Evolutionary conservation across 2,113 vertebrate genomes (phyloP).

Genomic region (Poicephalus gulielmi): DNA sequence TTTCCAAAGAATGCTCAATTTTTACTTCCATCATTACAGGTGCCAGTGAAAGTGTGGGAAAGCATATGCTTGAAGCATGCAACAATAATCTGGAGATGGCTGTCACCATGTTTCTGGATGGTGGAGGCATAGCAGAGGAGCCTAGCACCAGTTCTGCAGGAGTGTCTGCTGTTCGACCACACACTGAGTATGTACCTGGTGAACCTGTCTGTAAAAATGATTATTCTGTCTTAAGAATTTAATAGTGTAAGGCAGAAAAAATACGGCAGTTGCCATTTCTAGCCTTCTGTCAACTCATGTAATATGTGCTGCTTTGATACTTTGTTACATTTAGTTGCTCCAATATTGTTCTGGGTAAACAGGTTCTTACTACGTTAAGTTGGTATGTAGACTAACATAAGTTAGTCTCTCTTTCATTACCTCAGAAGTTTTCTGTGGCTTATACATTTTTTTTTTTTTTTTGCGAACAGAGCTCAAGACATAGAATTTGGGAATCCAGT

Average conservation of each 20-base stretch:
- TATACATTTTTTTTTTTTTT: accelerated
- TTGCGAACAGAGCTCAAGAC: not conserved
- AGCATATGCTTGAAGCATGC: conserved; percentile 98
- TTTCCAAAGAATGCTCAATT: not conserved
- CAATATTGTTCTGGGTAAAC: not conserved
- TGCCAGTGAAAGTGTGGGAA: conserved; percentile 94
- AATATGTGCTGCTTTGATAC: accelerated
- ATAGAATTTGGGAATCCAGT: not conserved
- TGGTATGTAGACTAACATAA: not conserved
- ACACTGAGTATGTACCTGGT: conserved; percentile 81
- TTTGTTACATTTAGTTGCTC: not conserved
- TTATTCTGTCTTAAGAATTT: not conserved
- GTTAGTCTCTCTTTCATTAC: not conserved
- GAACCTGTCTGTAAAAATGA: accelerated
- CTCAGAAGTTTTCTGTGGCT: not conserved
- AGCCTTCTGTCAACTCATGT: not conserved
- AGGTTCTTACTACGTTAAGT: accelerated
- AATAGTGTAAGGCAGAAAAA: not conserved
- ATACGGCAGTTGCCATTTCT: not conserved
- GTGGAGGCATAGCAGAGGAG: conserved; percentile 93
- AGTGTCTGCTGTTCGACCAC: conserved; percentile 84
- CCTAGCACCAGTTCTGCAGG: conserved; percentile 94
- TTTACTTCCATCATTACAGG: conserved; percentile 74
- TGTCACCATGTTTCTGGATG: conserved; percentile 98
- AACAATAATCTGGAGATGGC: conserved; percentile 99